A percentile compares a stretch with the other conserved stretches of the same genome.
Evolutionary conservation across 1,140 invertebrate species (phyloP).

Genomic region (Hyphantria cunea): DNA sequence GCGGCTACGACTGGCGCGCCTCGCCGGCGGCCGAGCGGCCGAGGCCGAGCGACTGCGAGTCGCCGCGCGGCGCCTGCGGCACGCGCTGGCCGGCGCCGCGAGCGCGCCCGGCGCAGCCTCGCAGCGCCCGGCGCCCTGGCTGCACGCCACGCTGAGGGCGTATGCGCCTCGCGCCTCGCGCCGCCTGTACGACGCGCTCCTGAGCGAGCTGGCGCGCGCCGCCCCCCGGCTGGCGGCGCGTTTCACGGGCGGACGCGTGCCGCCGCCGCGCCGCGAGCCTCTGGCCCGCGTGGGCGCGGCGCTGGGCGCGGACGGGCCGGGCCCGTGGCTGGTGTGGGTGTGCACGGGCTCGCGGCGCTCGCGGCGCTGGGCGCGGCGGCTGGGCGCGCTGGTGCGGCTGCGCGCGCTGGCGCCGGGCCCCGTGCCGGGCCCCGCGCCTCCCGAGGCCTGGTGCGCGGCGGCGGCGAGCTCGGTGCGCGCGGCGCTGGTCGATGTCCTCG

Average conservation of each 20-base stretch:
- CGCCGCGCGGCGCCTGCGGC: slow-evolving; percentile 84
- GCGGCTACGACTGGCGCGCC: slow-evolving; percentile 37
- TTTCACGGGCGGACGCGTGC: slow-evolving; percentile 20
- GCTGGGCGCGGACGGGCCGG: slow-evolving; percentile 26
- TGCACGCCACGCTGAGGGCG: slow-evolving; percentile 40
- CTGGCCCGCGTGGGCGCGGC: slow-evolving; percentile 21
- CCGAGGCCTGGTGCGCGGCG: slow-evolving; percentile 31
- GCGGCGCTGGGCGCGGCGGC: slow-evolving; percentile 47
- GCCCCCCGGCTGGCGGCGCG: slow-evolving; percentile 49
- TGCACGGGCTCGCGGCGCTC: slow-evolving; percentile 33
- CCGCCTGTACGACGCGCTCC: slow-evolving; percentile 37
- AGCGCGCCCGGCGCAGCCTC: slow-evolving; percentile 33
- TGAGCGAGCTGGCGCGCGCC: slow-evolving; percentile 40
- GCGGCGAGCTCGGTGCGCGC: slow-evolving; percentile 24
- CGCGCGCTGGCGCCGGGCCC: slow-evolving; percentile 25
- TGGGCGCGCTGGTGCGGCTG: slow-evolving; percentile 45
- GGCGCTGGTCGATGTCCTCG: slow-evolving; percentile 37
- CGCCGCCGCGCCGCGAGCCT: slow-evolving; percentile 28
- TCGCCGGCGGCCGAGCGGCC: slow-evolving; percentile 22
- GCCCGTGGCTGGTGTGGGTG: slow-evolving; percentile 47
- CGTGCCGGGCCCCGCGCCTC: slow-evolving; percentile 2
- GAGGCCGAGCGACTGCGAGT: slow-evolving; percentile 22
- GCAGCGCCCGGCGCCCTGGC: slow-evolving; percentile 38
- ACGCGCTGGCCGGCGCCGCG: slow-evolving; percentile 37
- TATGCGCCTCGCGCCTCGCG: slow-evolving; percentile 34